phyloP scores from a whole-genome alignment of 2,888 invertebrate genomes.

The Tubiluchus corallicola region DNA sequence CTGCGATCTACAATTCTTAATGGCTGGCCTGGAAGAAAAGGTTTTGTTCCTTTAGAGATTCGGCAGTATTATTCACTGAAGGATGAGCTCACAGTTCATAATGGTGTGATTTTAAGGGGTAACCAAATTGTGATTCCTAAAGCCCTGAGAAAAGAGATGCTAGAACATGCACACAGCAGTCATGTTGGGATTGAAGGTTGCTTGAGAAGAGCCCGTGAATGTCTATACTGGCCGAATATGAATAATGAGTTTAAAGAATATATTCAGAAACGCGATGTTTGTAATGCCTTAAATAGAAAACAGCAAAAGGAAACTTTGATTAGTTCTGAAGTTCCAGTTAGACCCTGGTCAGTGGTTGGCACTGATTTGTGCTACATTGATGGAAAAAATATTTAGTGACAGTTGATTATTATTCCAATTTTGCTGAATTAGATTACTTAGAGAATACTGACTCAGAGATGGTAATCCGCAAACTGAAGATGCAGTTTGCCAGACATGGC shows the following conservation, averaged over 20 bases:
- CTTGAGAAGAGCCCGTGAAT: neutral
- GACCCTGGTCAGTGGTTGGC: neutral
- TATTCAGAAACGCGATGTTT: neutral
- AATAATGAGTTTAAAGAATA: neutral
- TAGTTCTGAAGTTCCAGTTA: neutral
- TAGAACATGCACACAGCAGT: neutral
- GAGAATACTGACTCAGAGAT: neutral
- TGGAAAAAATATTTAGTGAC: neutral
- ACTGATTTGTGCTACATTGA: conserved; percentile 1
- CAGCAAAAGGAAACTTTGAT: conserved; percentile 1
- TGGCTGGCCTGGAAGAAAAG: conserved; percentile 1
- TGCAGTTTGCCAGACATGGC: neutral
- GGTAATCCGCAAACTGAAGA: neutral
- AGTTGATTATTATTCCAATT: neutral
- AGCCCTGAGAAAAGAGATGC: neutral
- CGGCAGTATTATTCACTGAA: neutral
- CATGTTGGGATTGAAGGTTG: conserved; percentile 1
- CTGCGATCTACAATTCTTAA: neutral
- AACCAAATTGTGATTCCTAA: neutral
- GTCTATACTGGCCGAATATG: neutral
- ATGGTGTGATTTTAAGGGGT: neutral
- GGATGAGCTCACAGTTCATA: neutral
- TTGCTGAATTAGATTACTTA: conserved; percentile 1
- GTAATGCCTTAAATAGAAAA: neutral
- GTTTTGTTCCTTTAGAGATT: neutral